A percentile compares a stretch with the other conserved stretches of the same genome.
Conservation (phyloP, 64 coral and sea anemone genomes). For the Stichodactyla mertensii region DNA sequence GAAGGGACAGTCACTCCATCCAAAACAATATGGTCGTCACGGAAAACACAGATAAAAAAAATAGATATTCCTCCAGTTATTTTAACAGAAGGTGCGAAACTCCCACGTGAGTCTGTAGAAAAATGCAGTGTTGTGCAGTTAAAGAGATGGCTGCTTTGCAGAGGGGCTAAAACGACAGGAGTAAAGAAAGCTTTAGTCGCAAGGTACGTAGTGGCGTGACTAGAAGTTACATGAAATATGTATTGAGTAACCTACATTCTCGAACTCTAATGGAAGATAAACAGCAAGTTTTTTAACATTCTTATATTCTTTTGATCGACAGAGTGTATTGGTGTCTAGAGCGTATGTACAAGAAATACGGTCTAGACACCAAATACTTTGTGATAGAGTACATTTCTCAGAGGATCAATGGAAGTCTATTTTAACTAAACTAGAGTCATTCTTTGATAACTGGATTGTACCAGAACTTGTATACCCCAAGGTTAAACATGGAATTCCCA, state of each 20-base stretch:
- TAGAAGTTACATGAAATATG: background rate
- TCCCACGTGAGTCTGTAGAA: no score
- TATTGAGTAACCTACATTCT: no score
- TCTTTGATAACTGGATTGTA: constrained; percentile 49
- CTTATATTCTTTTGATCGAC: background rate
- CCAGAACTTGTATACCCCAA: constrained; percentile 40
- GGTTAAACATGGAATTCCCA: constrained; percentile 43
- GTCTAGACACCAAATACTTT: no score
- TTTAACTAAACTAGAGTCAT: constrained; percentile 42
- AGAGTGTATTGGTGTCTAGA: no score
- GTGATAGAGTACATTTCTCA: constrained; percentile 48
- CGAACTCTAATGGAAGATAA: no score
- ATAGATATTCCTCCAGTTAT: constrained; percentile 29
- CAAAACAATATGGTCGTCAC: no score
- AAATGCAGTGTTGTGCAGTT: no score
- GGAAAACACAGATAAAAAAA: background rate
- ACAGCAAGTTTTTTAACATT: no score
- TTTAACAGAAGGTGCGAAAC: no score
- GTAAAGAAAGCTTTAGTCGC: constrained; percentile 8
- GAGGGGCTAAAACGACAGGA: no score
- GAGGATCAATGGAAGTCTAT: constrained; percentile 1
- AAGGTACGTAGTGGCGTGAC: constrained; percentile 26
- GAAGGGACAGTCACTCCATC: no score
- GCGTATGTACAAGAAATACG: no score
- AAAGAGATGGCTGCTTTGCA: background rate